These are phyloP conservation scores for Platalea minor DNA, from an alignment of 2,797 vertebrate species.

Conservation along the genomic window DNA sequence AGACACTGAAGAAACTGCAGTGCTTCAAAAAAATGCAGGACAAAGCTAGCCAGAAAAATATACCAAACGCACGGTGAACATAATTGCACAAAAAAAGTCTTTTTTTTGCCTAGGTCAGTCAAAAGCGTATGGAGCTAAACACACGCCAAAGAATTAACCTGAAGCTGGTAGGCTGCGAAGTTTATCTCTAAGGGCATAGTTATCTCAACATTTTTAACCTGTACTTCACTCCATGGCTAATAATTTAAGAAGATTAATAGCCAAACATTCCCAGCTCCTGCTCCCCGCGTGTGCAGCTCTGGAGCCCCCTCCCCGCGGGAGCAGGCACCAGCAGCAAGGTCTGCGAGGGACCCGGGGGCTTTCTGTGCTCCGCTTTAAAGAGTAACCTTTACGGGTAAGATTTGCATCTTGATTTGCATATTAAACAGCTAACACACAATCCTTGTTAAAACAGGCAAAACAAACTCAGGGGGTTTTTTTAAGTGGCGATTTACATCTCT, in stretches of 20 bases:
- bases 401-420: background rate
- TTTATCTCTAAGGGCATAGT: background rate
- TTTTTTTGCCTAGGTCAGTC: background rate
- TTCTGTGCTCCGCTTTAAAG: background rate
- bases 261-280: background rate
- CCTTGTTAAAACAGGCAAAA: background rate
- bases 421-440: background rate
- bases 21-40: background rate
- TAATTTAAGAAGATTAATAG: background rate
- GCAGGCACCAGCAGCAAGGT: background rate
- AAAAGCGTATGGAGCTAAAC: rapidly evolving
- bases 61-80: background rate
- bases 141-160: background rate
- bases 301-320: background rate
- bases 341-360: background rate
- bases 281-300: rapidly evolving
- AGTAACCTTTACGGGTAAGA: background rate
- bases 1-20: background rate
- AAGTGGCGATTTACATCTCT: background rate
- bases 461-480: rapidly evolving
- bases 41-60: background rate
- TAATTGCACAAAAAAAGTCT: background rate
- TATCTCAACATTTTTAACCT: rapidly evolving
- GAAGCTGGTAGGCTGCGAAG: too few species aligned
- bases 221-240: background rate